A percentile compares a stretch with the other conserved stretches of the same genome.
phyloP scores from a whole-genome alignment of 2,888 invertebrate species.

The Synanthedon formicaeformis region DNA sequence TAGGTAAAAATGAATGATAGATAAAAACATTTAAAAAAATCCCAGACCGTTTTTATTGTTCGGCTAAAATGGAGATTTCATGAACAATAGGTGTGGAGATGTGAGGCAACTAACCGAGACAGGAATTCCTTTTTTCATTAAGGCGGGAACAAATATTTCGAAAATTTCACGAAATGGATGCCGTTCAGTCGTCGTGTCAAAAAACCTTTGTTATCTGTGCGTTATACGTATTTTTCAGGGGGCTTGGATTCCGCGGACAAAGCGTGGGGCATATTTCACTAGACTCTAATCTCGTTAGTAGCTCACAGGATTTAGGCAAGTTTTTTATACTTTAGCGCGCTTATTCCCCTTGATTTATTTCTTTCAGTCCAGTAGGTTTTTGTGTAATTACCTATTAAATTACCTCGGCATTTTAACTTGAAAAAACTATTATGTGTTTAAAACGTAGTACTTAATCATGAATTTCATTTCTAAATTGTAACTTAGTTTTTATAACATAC shows the following conservation, averaged over 20 bases:
- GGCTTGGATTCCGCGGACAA: slow-evolving; percentile 51
- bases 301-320: slow-evolving; percentile 40
- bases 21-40: too few relatives aligned
- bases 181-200: slow-evolving; percentile 33
- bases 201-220: slow-evolving; percentile 56
- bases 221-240: slow-evolving; percentile 59
- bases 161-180: neutral
- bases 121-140: slow-evolving; percentile 20
- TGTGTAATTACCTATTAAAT: neutral
- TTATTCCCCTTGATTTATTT: slow-evolving; percentile 32
- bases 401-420: neutral
- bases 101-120: slow-evolving; percentile 16
- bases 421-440: too few relatives aligned
- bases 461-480: too few relatives aligned
- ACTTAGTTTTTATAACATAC: too few relatives aligned
- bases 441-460: too few relatives aligned
- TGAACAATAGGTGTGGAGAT: slow-evolving; percentile 1
- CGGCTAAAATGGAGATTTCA: neutral
- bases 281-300: slow-evolving; percentile 54
- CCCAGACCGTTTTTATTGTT: too few relatives aligned
- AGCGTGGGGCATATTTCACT: slow-evolving; percentile 58
- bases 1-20: too few relatives aligned
- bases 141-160: slow-evolving; percentile 32
- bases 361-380: slow-evolving; percentile 9
- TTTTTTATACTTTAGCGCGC: slow-evolving; percentile 38